Conservation (phyloP, 2,113 vertebrate genomes). For the Scolopax mira region DNA sequence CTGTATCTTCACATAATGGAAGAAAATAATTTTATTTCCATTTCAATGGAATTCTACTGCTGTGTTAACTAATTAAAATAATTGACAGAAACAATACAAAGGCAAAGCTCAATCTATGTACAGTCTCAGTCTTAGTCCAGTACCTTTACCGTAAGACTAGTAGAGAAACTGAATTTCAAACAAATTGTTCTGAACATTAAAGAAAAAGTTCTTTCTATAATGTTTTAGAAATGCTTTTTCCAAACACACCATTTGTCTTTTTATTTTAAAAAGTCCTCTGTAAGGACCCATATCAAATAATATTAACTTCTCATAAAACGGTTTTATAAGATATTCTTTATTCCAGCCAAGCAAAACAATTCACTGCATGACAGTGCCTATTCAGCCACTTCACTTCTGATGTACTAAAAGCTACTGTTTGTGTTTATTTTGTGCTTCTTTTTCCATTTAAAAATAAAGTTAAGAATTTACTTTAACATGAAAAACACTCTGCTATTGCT, state of each 20-base stretch:
- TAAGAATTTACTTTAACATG: neutral
- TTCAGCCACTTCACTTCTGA: neutral
- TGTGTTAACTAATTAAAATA: neutral
- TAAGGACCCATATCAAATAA: neutral
- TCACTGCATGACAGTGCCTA: neutral
- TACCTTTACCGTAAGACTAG: neutral
- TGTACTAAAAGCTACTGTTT: neutral
- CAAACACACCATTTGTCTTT: neutral
- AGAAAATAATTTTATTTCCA: neutral
- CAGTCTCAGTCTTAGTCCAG: neutral
- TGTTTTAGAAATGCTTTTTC: neutral
- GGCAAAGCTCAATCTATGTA: neutral
- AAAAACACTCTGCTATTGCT: neutral
- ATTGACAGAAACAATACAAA: neutral
- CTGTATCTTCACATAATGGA: neutral
- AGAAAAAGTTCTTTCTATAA: neutral
- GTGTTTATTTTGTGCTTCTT: neutral
- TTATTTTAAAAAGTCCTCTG: neutral
- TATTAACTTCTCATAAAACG: neutral
- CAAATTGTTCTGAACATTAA: neutral
- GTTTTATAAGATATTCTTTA: neutral
- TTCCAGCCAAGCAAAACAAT: neutral
- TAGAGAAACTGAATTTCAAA: neutral
- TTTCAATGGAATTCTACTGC: neutral
- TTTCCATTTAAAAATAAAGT: neutral